These are phyloP conservation scores for Poeciliopsis paucimaculata DNA, from an alignment of 2,797 vertebrate species.

Conservation along the genomic window DNA sequence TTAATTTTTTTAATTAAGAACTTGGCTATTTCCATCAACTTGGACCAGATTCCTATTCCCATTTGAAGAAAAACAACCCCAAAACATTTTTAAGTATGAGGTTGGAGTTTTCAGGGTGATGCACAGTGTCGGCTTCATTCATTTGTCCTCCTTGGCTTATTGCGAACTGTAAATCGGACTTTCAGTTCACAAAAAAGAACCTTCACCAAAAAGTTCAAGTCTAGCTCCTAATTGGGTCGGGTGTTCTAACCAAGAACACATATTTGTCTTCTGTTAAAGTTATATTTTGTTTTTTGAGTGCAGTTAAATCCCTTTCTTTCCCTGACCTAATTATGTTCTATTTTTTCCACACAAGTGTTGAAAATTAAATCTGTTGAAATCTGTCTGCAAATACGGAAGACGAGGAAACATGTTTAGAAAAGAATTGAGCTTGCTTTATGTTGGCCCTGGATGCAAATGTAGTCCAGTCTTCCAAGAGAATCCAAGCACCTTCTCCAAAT, in stretches of 20 bases:
- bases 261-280: not conserved
- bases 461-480: not conserved
- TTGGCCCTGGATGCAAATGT: not conserved
- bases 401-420: not conserved
- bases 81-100: not conserved
- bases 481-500: not conserved
- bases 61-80: not conserved
- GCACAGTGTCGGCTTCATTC: not conserved
- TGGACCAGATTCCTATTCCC: not conserved
- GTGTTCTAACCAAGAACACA: not conserved
- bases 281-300: not conserved
- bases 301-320: not conserved
- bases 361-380: not conserved
- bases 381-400: not conserved
- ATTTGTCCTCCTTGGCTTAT: not conserved
- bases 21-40: not conserved
- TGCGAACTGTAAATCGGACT: not conserved
- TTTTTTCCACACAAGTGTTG: not conserved
- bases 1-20: not conserved
- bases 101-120: not conserved
- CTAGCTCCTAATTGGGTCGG: not conserved
- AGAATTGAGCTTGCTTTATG: not conserved
- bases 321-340: not conserved
- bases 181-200: not conserved
- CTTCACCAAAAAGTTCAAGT: too few species aligned